Base-by-base conservation (phyloP, 1,140 invertebrate species). In the Helicoverpa zea region DNA sequence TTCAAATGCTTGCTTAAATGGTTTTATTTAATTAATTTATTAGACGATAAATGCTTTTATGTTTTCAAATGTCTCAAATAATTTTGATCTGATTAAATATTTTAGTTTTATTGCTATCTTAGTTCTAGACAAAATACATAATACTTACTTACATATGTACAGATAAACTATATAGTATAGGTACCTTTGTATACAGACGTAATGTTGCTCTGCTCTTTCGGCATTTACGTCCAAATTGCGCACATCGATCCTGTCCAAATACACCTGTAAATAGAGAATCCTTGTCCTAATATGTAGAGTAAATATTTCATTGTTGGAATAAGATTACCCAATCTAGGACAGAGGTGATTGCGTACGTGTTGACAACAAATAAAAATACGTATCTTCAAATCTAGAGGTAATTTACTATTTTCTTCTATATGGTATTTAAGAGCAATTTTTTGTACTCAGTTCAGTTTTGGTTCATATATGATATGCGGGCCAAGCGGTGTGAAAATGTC, bases 291-390 rank as follows among this genome's bases (percentile, higher is more conserved):
- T 72, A 72, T 51, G 16, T 12, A 54, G 43, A 61, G 56, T 52
- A 75, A 75, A 75, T 61, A 75, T 73, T 9, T 16, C 72, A 5
- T 59, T 35, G 30, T 43, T 23, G n/a, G 30, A 75, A 75, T 59
- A 13, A 18, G 72, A 75, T 75, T 49, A 61, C 9, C 56, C 72
- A 75, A 75, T 59, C 7, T 11, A 16, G 9, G 30, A 47, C 72
- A 16, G n/a, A 75, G 35, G 35, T 49, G 52, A 75, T 75, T 75
- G 35, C 56, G n/a, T 18, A 49, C 72, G 54, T 75, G 72, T 61
- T n/a, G 49, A 23, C n/a, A n/a, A 18, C 35, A 58, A 58, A 58
- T 58, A 58, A 58, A 18, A 58, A 58, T 23, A 14, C 0, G 35
- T 43, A 9, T 5, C 56, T 58, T 18, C 16, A 58, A 23, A 58